Evolutionary conservation across 2,797 vertebrate genomes (phyloP).

Genomic region (Sphenopsis melanotis): DNA sequence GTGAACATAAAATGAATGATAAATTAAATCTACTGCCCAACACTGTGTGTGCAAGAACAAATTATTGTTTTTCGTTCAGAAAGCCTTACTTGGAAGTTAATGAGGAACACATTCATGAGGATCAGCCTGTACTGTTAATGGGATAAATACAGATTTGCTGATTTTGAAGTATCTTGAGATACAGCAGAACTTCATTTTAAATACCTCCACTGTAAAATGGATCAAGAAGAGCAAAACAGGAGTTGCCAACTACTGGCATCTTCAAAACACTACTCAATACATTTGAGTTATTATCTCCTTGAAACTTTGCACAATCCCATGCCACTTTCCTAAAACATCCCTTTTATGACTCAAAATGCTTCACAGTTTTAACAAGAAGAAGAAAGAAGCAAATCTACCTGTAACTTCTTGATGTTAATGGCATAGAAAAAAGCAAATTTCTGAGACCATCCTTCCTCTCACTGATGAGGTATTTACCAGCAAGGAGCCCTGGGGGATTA

Average conservation of each 20-base stretch:
- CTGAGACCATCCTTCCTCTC: not conserved
- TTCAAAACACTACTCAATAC: not conserved
- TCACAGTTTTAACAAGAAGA: not conserved
- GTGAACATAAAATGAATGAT: not conserved
- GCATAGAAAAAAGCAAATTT: not conserved
- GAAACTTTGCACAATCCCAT: not conserved
- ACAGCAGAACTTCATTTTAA: not conserved
- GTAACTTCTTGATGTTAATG: not conserved
- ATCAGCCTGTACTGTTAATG: conserved; percentile 27
- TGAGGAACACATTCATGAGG: conserved; percentile 8
- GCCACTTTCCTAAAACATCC: not conserved
- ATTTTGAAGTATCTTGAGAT: conserved; percentile 25
- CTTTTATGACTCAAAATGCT: not conserved
- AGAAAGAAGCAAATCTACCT: not conserved
- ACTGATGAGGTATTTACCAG: not conserved
- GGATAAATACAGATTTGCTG: conserved; percentile 41
- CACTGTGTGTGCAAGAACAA: not conserved
- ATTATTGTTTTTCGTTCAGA: conserved; percentile 42
- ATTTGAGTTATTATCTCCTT: not conserved
- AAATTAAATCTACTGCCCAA: not conserved
- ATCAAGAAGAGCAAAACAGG: not conserved
- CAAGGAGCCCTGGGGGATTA: not conserved
- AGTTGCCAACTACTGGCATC: not conserved
- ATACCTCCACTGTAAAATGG: not conserved
- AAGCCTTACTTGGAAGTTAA: conserved; percentile 45